phyloP scores from a whole-genome alignment of 2,113 vertebrate genomes.

The Plestiodon gilberti region DNA sequence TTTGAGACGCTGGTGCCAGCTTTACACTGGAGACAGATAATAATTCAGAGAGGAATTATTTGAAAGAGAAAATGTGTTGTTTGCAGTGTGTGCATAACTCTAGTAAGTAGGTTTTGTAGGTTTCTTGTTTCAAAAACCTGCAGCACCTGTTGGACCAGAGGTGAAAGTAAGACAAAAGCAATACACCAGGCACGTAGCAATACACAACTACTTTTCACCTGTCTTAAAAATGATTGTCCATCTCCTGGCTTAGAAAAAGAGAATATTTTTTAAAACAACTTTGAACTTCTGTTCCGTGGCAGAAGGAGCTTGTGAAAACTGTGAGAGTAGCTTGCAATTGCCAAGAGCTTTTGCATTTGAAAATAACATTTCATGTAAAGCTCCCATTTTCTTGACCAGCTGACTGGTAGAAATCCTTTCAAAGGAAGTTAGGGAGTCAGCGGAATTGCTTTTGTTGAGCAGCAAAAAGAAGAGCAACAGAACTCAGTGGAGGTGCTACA shows the following conservation, averaged over 20 bases:
- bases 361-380: constrained; percentile 22
- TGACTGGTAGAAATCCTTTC: constrained; percentile 9
- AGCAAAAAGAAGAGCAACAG: background rate
- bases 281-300: background rate
- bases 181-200: too few species aligned
- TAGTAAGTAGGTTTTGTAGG: background rate
- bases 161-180: background rate
- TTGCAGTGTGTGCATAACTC: too few species aligned
- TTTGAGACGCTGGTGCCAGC: background rate
- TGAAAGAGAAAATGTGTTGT: background rate
- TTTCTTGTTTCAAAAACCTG: background rate
- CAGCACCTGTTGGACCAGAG: background rate
- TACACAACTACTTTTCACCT: background rate
- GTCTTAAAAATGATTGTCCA: background rate
- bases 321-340: background rate
- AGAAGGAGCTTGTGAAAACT: background rate
- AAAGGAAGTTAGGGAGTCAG: constrained; percentile 36
- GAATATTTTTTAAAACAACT: background rate
- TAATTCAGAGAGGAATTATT: background rate
- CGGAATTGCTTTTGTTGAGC: constrained; percentile 30
- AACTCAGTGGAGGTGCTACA: constrained; percentile 4
- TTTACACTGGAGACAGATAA: background rate
- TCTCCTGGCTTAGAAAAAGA: background rate
- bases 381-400: background rate
- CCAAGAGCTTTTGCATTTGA: background rate